Base-by-base conservation (phyloP, 2,113 vertebrate genomes). In the Condylura cristata region DNA sequence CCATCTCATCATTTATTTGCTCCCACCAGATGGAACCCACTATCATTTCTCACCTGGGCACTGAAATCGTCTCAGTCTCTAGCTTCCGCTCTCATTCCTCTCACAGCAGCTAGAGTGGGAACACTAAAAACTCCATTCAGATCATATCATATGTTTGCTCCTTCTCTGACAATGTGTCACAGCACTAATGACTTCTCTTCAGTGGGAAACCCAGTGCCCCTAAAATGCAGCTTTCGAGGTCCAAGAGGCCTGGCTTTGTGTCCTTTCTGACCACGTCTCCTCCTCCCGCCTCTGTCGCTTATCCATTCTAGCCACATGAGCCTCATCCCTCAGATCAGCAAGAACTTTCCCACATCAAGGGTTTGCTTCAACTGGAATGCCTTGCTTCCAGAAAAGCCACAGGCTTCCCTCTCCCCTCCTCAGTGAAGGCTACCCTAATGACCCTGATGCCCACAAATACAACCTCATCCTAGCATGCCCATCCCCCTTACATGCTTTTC, bases 271-370 rank as follows among this genome's bases (percentile, higher is more conserved):
- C 12, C 7, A 53, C n/a, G 3, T 68, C 63, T 78, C 11, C 22
- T 53, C 30, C 37, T 28, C 1, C 3, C 30, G 34, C 24, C 28
- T 13, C 18, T 3, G 0, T n/a, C 0, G 0, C 7, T 72, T 32
- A 13, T 56, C 53, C 78, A 2, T 87, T 82, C 26, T 11, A 71
- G 41, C 28, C 78, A 74, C 24, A 18, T 24, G 37, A 34, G 41
- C 24, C 24, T 66, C 48, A 28, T 37, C 65, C 13, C 30, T 72
- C 34, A 68, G 13, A 80, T 32, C 13, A 44, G 4, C 70, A 28
- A n/a, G 18, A 65, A 61, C 14, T 48, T 41, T 74, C 26, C 66
- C 30, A 28, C 46, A 48, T 65, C 60, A 20, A 12, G 17, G 0
- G 34, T 68, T 74, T 17, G 13, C 75, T 58, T 60, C 32, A 53